phyloP scores from a whole-genome alignment of 1,140 invertebrate genomes.

The Sinonovacula constricta region DNA sequence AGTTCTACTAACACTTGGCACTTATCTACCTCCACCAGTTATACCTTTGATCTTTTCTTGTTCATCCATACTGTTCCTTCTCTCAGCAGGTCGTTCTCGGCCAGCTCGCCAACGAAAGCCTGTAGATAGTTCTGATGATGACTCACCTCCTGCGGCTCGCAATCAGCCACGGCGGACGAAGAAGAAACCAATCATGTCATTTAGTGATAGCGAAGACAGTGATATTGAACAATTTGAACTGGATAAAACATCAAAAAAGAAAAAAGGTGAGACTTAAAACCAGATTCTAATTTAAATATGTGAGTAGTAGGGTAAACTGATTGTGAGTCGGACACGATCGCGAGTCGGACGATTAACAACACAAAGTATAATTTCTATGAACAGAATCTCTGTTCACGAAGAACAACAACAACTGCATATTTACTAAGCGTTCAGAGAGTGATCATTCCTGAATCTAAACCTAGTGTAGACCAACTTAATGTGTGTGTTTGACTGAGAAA shows the following conservation, averaged over 20 bases:
- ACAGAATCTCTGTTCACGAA: too few relatives aligned
- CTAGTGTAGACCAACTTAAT: too few relatives aligned
- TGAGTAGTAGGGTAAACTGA: background rate
- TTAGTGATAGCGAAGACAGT: slow-evolving; percentile 70
- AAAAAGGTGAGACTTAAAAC: slow-evolving; percentile 51
- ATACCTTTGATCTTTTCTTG: too few relatives aligned
- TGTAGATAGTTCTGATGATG: slow-evolving; percentile 59
- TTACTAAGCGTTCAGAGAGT: background rate
- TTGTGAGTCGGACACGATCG: too few relatives aligned
- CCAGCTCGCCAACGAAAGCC: slow-evolving; percentile 32
- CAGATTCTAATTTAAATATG: slow-evolving; percentile 15
- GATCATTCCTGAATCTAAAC: too few relatives aligned
- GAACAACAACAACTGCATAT: background rate
- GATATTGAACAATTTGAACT: slow-evolving; percentile 69
- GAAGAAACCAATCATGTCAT: slow-evolving; percentile 62
- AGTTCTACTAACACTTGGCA: too few relatives aligned
- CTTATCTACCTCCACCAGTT: too few relatives aligned
- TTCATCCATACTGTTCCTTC: too few relatives aligned
- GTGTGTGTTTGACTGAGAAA: too few relatives aligned
- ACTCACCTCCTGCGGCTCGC: slow-evolving; percentile 43
- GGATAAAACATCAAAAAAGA: slow-evolving; percentile 55
- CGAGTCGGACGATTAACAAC: background rate
- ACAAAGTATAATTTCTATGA: background rate
- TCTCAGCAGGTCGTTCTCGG: slow-evolving; percentile 42
- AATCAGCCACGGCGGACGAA: slow-evolving; percentile 33